These are phyloP conservation scores for Edolisoma coerulescens DNA, from an alignment of 2,113 vertebrate species.

Conservation along the genomic window DNA sequence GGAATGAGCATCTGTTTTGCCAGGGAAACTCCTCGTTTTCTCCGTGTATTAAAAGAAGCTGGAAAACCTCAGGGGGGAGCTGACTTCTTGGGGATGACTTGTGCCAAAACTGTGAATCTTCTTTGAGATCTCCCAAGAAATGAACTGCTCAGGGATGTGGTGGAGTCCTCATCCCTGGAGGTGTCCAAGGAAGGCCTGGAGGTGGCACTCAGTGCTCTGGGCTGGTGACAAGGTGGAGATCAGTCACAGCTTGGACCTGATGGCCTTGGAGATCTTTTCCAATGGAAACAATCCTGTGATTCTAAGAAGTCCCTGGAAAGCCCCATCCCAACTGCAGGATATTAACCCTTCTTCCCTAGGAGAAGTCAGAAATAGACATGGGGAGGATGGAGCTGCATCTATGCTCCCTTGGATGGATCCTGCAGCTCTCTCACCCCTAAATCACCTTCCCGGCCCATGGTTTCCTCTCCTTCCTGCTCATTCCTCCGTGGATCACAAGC, in stretches of 20 bases:
- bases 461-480: background rate
- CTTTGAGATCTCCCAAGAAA: background rate
- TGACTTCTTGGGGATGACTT: background rate
- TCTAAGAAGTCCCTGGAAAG: background rate
- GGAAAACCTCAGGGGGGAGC: background rate
- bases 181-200: background rate
- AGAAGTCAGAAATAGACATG: background rate
- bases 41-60: background rate
- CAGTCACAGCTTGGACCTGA: accelerated
- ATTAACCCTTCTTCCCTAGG: background rate
- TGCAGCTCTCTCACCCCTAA: background rate
- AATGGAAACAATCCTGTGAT: background rate
- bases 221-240: background rate
- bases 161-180: background rate
- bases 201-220: background rate
- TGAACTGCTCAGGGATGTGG: background rate
- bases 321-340: background rate
- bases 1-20: background rate
- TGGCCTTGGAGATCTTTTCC: background rate
- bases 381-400: background rate
- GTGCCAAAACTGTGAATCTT: background rate
- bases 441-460: background rate
- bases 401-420: background rate
- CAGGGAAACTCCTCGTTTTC: background rate
- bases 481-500: accelerated